A percentile compares a stretch with the other conserved stretches of the same genome.
These are phyloP conservation scores for Microhierax caerulescens DNA, from an alignment of 2,797 vertebrate genomes.

Conservation along the genomic window DNA sequence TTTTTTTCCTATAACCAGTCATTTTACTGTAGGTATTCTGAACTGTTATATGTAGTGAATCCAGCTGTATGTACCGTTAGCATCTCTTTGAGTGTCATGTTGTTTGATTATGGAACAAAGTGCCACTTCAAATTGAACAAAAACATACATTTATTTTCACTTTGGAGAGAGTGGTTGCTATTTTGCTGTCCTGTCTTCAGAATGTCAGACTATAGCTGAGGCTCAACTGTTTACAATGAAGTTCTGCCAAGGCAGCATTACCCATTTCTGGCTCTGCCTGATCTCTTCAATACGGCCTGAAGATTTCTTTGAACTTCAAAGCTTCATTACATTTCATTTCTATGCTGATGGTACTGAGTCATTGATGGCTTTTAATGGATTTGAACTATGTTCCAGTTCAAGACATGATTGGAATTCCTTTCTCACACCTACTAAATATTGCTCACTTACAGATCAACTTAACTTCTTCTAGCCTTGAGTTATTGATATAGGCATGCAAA, in stretches of 20 bases:
- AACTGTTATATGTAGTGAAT: background rate
- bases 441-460: background rate
- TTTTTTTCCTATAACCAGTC: background rate
- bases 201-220: background rate
- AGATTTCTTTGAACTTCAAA: conserved; percentile 25
- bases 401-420: conserved; percentile 9
- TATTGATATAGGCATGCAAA: background rate
- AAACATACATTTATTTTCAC: background rate
- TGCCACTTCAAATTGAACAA: background rate
- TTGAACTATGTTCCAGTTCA: background rate
- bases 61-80: background rate
- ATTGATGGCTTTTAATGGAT: conserved; percentile 23
- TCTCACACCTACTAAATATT: conserved; percentile 40
- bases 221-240: background rate
- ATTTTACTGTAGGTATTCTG: background rate
- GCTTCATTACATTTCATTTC: conserved; percentile 5
- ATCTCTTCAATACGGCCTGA: background rate
- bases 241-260: background rate
- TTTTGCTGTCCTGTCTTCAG: background rate
- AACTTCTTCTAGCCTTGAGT: background rate
- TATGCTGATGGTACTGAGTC: background rate
- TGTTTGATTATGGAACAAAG: background rate
- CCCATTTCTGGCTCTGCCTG: background rate
- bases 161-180: background rate
- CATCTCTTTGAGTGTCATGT: background rate